Base-by-base conservation (phyloP, 1,140 invertebrate genomes). In the Chelonus insularis region DNA sequence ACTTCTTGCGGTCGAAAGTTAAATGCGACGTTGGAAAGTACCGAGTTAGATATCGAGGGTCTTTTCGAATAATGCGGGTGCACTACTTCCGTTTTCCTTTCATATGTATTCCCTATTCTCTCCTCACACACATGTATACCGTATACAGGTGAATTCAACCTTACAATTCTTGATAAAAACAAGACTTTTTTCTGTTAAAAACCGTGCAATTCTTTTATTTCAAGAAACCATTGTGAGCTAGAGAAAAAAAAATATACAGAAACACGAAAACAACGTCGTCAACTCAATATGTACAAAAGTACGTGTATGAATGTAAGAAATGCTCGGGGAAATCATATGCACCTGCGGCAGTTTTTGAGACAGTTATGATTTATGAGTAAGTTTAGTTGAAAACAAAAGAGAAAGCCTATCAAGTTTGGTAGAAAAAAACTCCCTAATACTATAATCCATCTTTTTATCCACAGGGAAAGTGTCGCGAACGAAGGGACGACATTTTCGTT, bases 351-450 rank as follows among this genome's bases (percentile, higher is more conserved):
- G 39, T 57, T 52, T 41, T 20, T 18, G 39, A 39, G 55, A 57
- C 55, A 57, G 55, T 57, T 57, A n/a, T 57, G 55, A 57, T 57
- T 16, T 57, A 57, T 41, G 55, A 57, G 55, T 41, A 20, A 37
- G 37, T 56, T 56, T 21, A 23, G 36, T n/a, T 21, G 36, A 56
- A 43, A 14, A 8, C 25, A 11, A 56, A 39, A 41, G 52, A 5
- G 52, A 56, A 20, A 21, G 23, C 12, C 18, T 12, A 32, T 20
- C 23, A 8, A 11, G 11, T 5, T 4, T 39, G n/a, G 7, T 39
- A 12, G 32, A 7, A 34, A 34, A 34, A 12, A 39, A 39, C n/a
- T 11, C n/a, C 14, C 4, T n/a, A 11, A 12, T 14, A 39, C 37
- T 14, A 14, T 39, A 39, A 39, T 39, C 37, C 11, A 12, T 39